Percentiles rank a stretch among this genome's conserved stretches.
Conservation (phyloP, 2,888 invertebrate species). For the Stictocephala bisonia region DNA sequence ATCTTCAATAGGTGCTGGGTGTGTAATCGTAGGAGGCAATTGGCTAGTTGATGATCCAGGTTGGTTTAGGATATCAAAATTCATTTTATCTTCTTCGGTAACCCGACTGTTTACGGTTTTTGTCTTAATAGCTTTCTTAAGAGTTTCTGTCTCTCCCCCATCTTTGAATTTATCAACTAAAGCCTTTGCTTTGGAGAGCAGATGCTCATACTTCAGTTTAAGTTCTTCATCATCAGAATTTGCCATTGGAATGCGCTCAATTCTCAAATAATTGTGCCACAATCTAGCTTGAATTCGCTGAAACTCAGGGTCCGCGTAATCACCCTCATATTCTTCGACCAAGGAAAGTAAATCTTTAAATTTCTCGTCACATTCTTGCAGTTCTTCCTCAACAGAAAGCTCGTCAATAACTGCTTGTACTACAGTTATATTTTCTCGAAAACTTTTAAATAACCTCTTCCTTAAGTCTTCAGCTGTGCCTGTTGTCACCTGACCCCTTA, state of each 20-base stretch:
- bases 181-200: no score
- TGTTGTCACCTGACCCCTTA: not conserved
- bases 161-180: not conserved
- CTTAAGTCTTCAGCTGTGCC: not conserved
- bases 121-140: no score
- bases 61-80: no score
- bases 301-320: not conserved
- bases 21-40: no score
- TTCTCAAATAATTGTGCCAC: not conserved
- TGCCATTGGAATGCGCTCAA: not conserved
- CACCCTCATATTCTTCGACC: slow-evolving; percentile 2
- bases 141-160: not conserved
- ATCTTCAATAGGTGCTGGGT: no score
- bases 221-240: not conserved
- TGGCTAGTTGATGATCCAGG: no score
- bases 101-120: no score
- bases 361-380: not conserved
- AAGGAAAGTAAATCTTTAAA: not conserved
- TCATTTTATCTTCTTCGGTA: no score
- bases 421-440: not conserved
- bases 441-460: not conserved
- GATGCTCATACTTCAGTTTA: not conserved
- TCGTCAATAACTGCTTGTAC: not conserved
- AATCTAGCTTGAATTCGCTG: not conserved
- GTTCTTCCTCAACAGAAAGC: not conserved